Percentiles rank a stretch among this genome's conserved stretches.
Conservation (phyloP, 2,113 vertebrate species). For the Reinhardtius hippoglossoides region DNA sequence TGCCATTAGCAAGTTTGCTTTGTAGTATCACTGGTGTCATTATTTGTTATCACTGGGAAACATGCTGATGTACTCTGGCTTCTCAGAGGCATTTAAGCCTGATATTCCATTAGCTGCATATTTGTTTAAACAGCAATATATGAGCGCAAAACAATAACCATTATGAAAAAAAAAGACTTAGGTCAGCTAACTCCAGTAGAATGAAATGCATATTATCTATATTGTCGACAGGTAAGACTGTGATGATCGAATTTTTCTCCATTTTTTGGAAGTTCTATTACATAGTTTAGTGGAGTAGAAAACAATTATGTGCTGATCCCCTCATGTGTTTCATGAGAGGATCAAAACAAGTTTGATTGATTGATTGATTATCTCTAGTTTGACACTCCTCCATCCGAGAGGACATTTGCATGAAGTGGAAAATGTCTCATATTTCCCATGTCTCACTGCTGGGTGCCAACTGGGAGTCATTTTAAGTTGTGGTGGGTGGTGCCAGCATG, state of each 20-base stretch:
- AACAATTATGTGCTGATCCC: neutral
- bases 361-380: neutral
- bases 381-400: constrained; percentile 3
- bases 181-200: too few relatives aligned
- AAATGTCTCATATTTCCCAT: neutral
- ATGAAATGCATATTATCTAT: neutral
- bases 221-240: neutral
- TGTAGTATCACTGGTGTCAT: constrained; percentile 5
- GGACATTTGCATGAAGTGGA: constrained; percentile 1
- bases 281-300: neutral
- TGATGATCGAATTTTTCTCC: neutral
- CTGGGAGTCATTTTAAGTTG: neutral
- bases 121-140: neutral
- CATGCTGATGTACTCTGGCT: constrained; percentile 8
- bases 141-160: neutral
- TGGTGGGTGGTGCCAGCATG: neutral
- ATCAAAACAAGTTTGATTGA: constrained; percentile 12
- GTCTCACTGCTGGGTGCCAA: neutral
- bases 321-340: neutral
- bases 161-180: too few relatives aligned
- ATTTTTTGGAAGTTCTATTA: neutral
- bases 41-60: constrained; percentile 31
- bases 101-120: neutral
- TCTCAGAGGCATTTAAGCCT: neutral
- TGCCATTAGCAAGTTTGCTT: constrained; percentile 32